phyloP scores from a whole-genome alignment of 2,797 vertebrate genomes.

The Aotus griseimembra region DNA sequence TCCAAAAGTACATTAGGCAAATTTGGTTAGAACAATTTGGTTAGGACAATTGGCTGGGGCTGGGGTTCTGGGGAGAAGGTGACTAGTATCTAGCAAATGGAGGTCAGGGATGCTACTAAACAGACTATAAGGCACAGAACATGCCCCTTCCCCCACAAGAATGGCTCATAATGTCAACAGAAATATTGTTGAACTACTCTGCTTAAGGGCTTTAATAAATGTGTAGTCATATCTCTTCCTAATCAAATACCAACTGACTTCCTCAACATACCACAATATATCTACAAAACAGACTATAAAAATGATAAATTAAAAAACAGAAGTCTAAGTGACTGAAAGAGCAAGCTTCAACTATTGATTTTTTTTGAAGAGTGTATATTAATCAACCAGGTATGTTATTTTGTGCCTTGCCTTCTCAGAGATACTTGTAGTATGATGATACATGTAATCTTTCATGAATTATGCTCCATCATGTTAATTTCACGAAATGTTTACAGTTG shows the following conservation, averaged over 20 bases:
- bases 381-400: background rate
- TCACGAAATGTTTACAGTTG: background rate
- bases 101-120: background rate
- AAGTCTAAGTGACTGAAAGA: background rate
- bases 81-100: background rate
- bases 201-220: background rate
- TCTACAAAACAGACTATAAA: background rate
- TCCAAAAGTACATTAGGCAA: background rate
- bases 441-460: background rate
- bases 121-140: background rate
- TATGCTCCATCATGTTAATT: background rate
- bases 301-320: background rate
- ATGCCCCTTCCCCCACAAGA: background rate
- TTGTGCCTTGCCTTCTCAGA: background rate
- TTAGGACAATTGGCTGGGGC: background rate
- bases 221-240: background rate
- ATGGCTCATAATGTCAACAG: background rate
- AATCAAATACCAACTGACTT: background rate
- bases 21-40: background rate
- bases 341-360: background rate
- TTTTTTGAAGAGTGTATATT: background rate
- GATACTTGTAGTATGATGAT: background rate
- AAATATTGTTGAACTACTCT: background rate
- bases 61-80: background rate
- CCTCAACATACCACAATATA: background rate